Conservation (phyloP, 2,113 vertebrate species). For the Proteles cristata region DNA sequence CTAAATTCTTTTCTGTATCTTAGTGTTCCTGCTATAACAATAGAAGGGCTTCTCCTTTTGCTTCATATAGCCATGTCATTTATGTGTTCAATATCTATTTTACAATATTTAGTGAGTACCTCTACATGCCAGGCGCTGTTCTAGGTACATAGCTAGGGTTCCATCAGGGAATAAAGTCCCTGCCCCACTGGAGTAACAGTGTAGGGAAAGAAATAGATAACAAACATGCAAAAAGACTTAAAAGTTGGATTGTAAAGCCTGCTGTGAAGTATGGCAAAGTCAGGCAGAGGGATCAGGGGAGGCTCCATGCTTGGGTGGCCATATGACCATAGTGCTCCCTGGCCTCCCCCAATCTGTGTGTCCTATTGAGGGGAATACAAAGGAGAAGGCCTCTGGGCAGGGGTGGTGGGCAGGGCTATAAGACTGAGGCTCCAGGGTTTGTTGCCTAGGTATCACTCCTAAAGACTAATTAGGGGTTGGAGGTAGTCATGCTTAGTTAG, state of each 20-base stretch:
- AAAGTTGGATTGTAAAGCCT: accelerated
- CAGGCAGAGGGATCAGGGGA: too few relatives aligned
- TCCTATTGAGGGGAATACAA: not conserved
- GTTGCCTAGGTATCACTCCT: accelerated
- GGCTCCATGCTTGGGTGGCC: too few relatives aligned
- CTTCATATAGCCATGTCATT: not conserved
- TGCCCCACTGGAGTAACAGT: not conserved
- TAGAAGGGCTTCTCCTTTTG: not conserved
- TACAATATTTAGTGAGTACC: not conserved
- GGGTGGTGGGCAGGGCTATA: too few relatives aligned
- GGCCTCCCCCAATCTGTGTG: too few relatives aligned
- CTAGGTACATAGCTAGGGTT: too few relatives aligned
- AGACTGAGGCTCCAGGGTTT: not conserved
- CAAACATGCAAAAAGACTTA: not conserved
- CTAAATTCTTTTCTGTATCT: not conserved
- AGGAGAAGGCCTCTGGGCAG: not conserved
- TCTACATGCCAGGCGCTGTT: too few relatives aligned
- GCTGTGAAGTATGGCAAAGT: not conserved
- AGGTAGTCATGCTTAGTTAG: not conserved
- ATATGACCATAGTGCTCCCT: too few relatives aligned
- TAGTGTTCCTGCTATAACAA: not conserved
- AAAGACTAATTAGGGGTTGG: not conserved
- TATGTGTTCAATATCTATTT: not conserved
- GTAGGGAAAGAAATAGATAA: not conserved
- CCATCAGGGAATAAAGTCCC: too few relatives aligned